Evolutionary conservation across 2,888 invertebrate genomes (phyloP).

Genomic region (Microctonus brassicae): DNA sequence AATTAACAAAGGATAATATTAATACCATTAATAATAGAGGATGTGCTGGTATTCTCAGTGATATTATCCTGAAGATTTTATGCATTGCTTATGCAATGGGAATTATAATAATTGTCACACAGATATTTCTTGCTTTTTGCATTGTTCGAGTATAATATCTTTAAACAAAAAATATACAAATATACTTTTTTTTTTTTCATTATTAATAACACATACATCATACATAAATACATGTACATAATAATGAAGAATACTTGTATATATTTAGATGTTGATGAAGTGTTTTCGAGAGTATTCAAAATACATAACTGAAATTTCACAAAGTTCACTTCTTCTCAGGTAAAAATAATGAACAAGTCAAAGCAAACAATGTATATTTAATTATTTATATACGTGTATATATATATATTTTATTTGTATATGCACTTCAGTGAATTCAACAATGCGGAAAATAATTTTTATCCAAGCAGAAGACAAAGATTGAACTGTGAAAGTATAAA

Average conservation of each 20-base stretch:
- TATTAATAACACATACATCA: background rate
- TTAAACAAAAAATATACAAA: too few species aligned
- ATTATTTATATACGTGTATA: background rate
- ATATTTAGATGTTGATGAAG: background rate
- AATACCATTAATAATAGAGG: conserved; percentile 58
- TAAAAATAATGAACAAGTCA: background rate
- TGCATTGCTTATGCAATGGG: conserved; percentile 61
- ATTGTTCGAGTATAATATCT: conserved; percentile 44
- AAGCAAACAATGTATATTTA: too few species aligned
- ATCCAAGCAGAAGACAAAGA: background rate
- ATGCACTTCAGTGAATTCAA: background rate
- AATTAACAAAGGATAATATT: conserved; percentile 49
- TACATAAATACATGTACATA: background rate
- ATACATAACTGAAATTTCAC: background rate
- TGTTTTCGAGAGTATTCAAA: background rate
- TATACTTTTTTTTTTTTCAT: background rate
- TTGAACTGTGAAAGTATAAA: background rate
- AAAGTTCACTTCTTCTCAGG: background rate
- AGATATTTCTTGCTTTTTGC: conserved; percentile 52
- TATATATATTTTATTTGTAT: background rate
- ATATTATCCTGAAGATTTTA: conserved; percentile 54
- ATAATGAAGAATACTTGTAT: background rate
- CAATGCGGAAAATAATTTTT: background rate
- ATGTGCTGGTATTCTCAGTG: conserved; percentile 54
- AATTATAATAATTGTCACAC: conserved; percentile 53